These are phyloP conservation scores for Hylyphantes graminicola DNA, from an alignment of 1,140 invertebrate genomes.

Conservation along the genomic window DNA sequence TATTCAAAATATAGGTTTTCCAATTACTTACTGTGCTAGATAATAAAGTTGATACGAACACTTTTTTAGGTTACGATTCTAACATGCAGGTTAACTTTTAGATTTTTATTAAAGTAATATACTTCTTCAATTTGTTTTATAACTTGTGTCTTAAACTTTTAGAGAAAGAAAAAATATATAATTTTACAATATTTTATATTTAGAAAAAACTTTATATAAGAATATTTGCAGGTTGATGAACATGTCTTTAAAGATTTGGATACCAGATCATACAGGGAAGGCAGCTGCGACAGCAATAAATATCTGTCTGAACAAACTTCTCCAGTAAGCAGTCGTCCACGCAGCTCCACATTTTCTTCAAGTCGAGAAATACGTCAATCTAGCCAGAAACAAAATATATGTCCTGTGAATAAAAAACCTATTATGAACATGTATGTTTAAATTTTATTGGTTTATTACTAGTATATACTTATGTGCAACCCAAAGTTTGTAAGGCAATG, in stretches of 20 bases:
- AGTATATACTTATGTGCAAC: no score
- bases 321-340: constrained; percentile 62
- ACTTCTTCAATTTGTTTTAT: not conserved
- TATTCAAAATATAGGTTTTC: no score
- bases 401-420: constrained; percentile 48
- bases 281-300: constrained; percentile 28
- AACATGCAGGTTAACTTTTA: no score
- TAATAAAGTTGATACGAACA: no score
- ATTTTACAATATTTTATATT: not conserved
- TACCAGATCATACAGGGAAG: constrained; percentile 43
- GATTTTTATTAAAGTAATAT: no score
- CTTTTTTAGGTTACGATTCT: no score
- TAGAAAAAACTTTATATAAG: not conserved
- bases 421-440: constrained; percentile 62
- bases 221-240: constrained; percentile 10
- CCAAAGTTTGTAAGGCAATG: no score
- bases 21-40: no score
- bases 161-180: no score
- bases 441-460: not conserved
- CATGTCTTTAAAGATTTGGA: constrained; percentile 28
- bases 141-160: not conserved
- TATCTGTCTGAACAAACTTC: constrained; percentile 39
- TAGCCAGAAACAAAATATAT: not conserved
- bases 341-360: constrained; percentile 66
- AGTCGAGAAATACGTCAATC: constrained; percentile 38